Evolutionary conservation across 2,888 invertebrate species (phyloP).

Genomic region (Agriotes lineatus): DNA sequence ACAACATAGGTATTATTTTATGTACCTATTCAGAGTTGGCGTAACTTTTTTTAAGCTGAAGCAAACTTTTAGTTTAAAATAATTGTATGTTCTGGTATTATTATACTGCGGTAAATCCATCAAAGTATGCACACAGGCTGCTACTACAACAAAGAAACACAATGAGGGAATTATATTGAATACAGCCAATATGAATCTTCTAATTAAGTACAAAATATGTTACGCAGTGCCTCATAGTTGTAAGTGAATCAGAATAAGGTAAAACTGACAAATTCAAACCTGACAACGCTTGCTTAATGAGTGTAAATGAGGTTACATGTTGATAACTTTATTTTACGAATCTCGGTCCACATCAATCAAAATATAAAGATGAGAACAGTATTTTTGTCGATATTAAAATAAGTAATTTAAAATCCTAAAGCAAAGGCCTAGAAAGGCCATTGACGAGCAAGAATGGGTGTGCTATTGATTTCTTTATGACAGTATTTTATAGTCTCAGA

Average conservation of each 20-base stretch:
- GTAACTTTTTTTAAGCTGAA: too few relatives aligned
- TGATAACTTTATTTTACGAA: background rate
- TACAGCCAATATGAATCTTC: background rate
- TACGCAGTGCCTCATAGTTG: conserved; percentile 40
- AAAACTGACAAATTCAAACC: conserved; percentile 14
- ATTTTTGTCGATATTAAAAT: background rate
- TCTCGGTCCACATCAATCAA: background rate
- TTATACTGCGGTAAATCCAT: too few relatives aligned
- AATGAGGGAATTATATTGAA: background rate
- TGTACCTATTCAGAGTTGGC: too few relatives aligned
- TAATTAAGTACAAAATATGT: conserved; percentile 38
- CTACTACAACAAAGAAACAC: background rate
- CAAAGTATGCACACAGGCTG: too few relatives aligned
- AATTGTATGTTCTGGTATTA: too few relatives aligned
- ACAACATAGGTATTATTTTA: too few relatives aligned
- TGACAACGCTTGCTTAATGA: too few relatives aligned
- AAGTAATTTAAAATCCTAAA: background rate
- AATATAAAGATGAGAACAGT: background rate
- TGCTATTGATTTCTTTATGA: background rate
- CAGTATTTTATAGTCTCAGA: conserved; percentile 12
- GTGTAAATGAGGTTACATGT: background rate
- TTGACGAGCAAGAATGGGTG: background rate
- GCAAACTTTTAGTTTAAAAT: too few relatives aligned
- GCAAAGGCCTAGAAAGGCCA: background rate
- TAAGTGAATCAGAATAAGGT: conserved; percentile 2